Evolutionary conservation across 2,888 invertebrate species (phyloP).

Genomic region (Biston stratarius): DNA sequence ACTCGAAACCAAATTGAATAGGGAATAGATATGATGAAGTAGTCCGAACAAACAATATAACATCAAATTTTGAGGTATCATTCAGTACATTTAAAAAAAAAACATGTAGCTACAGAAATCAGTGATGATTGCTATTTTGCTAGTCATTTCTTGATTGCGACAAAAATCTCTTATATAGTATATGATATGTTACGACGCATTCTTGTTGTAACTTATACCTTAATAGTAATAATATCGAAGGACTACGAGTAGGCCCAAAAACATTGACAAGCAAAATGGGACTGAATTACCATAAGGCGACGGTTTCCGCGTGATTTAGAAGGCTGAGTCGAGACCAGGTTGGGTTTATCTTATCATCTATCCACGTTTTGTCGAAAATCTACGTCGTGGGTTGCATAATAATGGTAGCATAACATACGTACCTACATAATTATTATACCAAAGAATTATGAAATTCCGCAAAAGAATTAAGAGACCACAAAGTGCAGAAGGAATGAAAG

Average conservation of each 20-base stretch:
- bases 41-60: not conserved
- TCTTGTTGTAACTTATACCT: conserved; percentile 2
- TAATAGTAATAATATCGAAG: conserved; percentile 16
- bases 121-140: no score
- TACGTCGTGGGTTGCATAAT: conserved; percentile 13
- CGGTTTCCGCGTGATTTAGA: conserved; percentile 51
- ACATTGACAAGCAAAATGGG: conserved; percentile 24
- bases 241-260: conserved; percentile 28
- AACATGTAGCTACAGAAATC: not conserved
- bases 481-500: no score
- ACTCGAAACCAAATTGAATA: not conserved
- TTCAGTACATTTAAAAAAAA: not conserved
- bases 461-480: no score
- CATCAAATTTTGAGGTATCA: no score
- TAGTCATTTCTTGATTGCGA: not conserved
- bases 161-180: not conserved
- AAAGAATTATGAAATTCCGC: not conserved
- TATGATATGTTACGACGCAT: not conserved
- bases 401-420: conserved; percentile 6
- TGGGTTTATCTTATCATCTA: conserved; percentile 33
- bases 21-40: not conserved
- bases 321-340: conserved; percentile 42
- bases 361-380: conserved; percentile 28
- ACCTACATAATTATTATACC: not conserved
- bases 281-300: conserved; percentile 49